Evolutionary conservation across 2,888 invertebrate species (phyloP), one percentile per base, ranked within the genome.

Genomic region (Parelbella ahira): DNA sequence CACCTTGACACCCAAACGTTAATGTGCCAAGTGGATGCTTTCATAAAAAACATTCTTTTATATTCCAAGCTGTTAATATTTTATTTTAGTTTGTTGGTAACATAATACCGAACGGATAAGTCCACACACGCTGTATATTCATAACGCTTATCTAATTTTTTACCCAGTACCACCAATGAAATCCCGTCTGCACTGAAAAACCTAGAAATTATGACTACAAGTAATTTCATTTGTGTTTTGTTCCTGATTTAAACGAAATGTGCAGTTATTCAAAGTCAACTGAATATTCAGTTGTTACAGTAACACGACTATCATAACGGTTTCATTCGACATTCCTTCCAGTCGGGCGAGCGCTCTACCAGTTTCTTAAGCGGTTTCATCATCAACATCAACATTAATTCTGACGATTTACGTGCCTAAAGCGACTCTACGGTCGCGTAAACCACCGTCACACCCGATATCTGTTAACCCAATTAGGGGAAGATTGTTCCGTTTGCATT

Each of bases 391-490:
- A n/a, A n/a, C n/a, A n/a, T n/a, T n/a, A n/a, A n/a, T n/a, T n/a
- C n/a, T n/a, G n/a, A n/a, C n/a, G 28, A 11, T 21, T 27, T 20
- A 38, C 30, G 15, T 38, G 24, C 30, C 29, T n/a, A n/a, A n/a
- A n/a, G n/a, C n/a, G n/a, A n/a, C n/a, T n/a, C n/a, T n/a, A n/a
- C n/a, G n/a, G n/a, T n/a, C n/a, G n/a, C n/a, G n/a, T n/a, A n/a
- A n/a, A n/a, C n/a, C n/a, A n/a, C n/a, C n/a, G n/a, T n/a, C n/a
- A n/a, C n/a, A n/a, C n/a, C 23, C 25, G 47, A 39, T 50, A 48
- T 28, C 42, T 18, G 36, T 12, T 44, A 50, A 51, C 54, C 55
- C 39, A 53, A 43, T 53, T 52, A 24, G 12, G 36, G 32, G 27
- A n/a, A n/a, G n/a, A n/a, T n/a, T n/a, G 36, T 37, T 6, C 10